phyloP scores from a whole-genome alignment of 2,113 vertebrate genomes.

The Phyllostomus hastatus region DNA sequence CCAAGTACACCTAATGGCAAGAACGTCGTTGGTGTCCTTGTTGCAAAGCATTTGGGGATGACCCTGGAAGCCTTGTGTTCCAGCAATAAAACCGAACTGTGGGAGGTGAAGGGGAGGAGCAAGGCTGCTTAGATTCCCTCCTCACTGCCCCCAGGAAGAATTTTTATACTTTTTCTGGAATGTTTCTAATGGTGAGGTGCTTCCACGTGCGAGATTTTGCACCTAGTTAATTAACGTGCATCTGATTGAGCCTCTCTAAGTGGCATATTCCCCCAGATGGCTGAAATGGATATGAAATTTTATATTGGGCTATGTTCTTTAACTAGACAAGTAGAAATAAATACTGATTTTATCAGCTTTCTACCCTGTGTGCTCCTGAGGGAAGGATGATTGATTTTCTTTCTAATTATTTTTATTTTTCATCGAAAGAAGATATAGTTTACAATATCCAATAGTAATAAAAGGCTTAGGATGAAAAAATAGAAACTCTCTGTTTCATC shows the following conservation, averaged over 20 bases:
- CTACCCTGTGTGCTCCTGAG: background rate
- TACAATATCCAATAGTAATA: slow-evolving; percentile 14
- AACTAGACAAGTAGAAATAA: slow-evolving; percentile 33
- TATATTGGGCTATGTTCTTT: background rate
- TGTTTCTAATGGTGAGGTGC: background rate
- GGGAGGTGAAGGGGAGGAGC: background rate
- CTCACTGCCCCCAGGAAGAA: background rate
- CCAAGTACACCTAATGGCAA: background rate
- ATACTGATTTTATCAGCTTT: slow-evolving; percentile 33
- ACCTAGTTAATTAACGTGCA: background rate
- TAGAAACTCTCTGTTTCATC: background rate
- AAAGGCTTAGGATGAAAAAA: slow-evolving; percentile 9
- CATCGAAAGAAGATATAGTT: background rate
- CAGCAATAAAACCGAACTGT: background rate
- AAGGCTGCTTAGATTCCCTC: background rate
- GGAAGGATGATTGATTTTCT: slow-evolving; percentile 42
- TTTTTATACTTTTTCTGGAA: background rate
- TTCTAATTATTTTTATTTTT: slow-evolving; percentile 45
- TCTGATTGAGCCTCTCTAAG: background rate
- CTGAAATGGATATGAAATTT: slow-evolving; percentile 2
- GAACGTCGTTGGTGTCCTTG: background rate
- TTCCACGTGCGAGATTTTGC: background rate
- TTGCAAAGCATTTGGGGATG: background rate
- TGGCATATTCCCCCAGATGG: background rate
- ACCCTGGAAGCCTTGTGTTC: background rate